Conservation (phyloP, 2,113 vertebrate genomes). For the Halichoeres trimaculatus region DNA sequence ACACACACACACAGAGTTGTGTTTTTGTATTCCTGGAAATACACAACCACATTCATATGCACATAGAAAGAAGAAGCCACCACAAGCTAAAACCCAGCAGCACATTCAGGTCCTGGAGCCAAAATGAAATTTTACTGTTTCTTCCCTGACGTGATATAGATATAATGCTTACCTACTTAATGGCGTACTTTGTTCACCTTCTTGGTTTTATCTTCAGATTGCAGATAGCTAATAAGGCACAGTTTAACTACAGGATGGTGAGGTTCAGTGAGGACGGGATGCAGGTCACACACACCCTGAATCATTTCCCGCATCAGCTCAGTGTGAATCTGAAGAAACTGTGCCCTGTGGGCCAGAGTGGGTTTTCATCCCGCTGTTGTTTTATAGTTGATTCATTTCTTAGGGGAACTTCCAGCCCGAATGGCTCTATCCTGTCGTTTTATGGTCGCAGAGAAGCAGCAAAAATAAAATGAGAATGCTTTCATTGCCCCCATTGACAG, state of each 20-base stretch:
- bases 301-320: slow-evolving; percentile 66
- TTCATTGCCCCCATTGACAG: slow-evolving; percentile 43
- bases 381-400: slow-evolving; percentile 77
- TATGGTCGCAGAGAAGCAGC: slow-evolving; percentile 55
- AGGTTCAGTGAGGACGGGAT: slow-evolving; percentile 39
- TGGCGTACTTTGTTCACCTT: slow-evolving; percentile 34
- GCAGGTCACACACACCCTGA: slow-evolving; percentile 64
- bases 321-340: slow-evolving; percentile 60
- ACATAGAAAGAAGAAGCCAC: slow-evolving; percentile 40
- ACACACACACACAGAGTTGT: background rate
- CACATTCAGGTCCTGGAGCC: slow-evolving; percentile 32
- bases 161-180: slow-evolving; percentile 45
- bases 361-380: slow-evolving; percentile 56
- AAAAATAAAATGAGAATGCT: slow-evolving; percentile 66
- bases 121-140: slow-evolving; percentile 47
- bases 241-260: slow-evolving; percentile 49
- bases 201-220: slow-evolving; percentile 32
- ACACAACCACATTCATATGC: slow-evolving; percentile 31
- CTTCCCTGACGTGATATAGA: slow-evolving; percentile 41
- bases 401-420: slow-evolving; percentile 58
- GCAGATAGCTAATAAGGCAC: slow-evolving; percentile 58
- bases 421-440: slow-evolving; percentile 62
- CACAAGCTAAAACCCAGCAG: slow-evolving; percentile 39
- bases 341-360: slow-evolving; percentile 42
- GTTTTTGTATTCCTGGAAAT: background rate